Evolutionary conservation across 2,113 vertebrate species (phyloP).

Genomic region (Barbus barbus): DNA sequence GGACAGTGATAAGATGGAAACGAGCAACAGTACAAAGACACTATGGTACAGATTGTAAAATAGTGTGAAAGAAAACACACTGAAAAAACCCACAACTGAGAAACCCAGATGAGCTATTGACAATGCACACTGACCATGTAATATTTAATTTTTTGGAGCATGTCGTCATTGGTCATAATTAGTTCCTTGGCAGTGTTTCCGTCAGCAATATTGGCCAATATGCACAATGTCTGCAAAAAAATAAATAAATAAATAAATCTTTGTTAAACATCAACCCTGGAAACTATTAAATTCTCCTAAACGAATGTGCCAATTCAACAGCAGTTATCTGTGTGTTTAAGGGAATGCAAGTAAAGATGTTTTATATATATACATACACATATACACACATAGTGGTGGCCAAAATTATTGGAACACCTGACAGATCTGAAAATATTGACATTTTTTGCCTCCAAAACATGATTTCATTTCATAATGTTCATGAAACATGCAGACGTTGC

Average conservation of each 20-base stretch:
- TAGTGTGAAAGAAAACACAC: no score
- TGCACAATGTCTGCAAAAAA: constrained; percentile 92
- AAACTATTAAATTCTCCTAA: not conserved
- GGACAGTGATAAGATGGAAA: not conserved
- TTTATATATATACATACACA: no score
- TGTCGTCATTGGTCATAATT: constrained; percentile 98
- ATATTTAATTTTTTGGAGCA: constrained; percentile 97
- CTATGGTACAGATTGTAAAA: not conserved
- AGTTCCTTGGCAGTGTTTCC: constrained; percentile 96
- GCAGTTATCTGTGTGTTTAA: no score
- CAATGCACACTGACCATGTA: constrained; percentile 83
- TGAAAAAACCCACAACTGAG: not conserved
- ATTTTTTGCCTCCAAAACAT: no score
- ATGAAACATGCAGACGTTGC: no score
- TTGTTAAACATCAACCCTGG: not conserved
- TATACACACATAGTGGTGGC: no score
- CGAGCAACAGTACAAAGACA: not conserved
- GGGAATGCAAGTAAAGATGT: no score
- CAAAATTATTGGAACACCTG: no score
- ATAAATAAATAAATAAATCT: no score
- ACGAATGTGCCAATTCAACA: no score
- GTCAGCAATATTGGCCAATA: constrained; percentile 95
- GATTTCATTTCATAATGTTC: no score
- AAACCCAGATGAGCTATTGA: not conserved
- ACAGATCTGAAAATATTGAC: no score